phyloP scores from a whole-genome alignment of 2,888 invertebrate genomes.

The Sminthurinus aureus region DNA sequence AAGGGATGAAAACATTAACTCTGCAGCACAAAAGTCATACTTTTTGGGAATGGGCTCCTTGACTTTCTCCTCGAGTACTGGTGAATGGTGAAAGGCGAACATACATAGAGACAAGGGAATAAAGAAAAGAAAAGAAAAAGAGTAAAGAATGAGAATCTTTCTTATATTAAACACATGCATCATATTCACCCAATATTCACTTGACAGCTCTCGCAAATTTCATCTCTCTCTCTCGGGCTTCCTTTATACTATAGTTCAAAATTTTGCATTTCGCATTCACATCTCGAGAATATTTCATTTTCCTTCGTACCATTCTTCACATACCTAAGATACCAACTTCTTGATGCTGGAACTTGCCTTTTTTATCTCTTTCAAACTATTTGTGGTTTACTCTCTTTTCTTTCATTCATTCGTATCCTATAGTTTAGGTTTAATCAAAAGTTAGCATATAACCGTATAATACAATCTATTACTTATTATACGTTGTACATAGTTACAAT shows the following conservation, averaged over 20 bases:
- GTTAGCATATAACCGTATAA: no score
- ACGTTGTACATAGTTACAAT: no score
- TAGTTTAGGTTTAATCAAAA: no score
- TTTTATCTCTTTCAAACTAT: no score
- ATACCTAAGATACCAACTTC: no score
- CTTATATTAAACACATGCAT: slow-evolving; percentile 36
- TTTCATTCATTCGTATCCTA: no score
- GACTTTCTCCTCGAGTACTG: slow-evolving; percentile 55
- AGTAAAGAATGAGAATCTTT: no score
- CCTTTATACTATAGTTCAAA: background rate
- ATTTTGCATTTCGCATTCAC: background rate
- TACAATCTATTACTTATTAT: no score
- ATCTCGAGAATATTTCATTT: background rate
- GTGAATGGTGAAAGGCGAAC: slow-evolving; percentile 22
- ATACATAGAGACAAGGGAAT: background rate
- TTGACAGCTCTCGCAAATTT: slow-evolving; percentile 17
- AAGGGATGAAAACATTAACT: slow-evolving; percentile 47
- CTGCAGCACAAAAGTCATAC: slow-evolving; percentile 51
- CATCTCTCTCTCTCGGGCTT: background rate
- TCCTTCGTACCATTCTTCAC: no score
- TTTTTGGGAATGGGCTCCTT: slow-evolving; percentile 46
- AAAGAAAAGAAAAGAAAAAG: background rate
- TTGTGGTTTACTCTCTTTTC: no score
- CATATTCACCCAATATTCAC: slow-evolving; percentile 22
- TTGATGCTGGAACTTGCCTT: no score